These are phyloP conservation scores for Palloptera scutellata DNA, from an alignment of 2,888 invertebrate species.

Conservation along the genomic window DNA sequence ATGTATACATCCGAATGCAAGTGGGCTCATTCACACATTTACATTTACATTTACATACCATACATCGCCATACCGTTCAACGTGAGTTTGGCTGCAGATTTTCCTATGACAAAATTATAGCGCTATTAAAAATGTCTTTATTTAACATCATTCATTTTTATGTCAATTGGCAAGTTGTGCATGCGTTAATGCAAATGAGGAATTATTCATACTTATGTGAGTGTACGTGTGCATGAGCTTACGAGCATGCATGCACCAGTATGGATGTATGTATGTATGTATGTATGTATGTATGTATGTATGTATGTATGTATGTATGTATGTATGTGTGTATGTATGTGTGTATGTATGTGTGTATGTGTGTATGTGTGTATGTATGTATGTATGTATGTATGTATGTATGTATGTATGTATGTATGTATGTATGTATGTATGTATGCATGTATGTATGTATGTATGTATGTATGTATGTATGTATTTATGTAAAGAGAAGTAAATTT, in stretches of 20 bases:
- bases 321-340: conserved; percentile 17
- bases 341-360: conserved; percentile 1
- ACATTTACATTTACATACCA: no score
- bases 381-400: conserved; percentile 23
- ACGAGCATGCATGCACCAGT: neutral
- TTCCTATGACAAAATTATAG: no score
- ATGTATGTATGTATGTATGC: conserved; percentile 14
- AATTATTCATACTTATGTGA: neutral
- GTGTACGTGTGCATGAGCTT: neutral
- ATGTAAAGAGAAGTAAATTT: neutral
- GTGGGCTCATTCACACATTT: no score
- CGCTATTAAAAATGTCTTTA: no score
- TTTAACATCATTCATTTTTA: neutral
- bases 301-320: conserved; percentile 15
- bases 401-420: conserved; percentile 25
- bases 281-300: conserved; percentile 3
- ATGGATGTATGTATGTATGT: neutral
- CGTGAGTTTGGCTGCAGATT: no score
- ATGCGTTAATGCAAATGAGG: no score
- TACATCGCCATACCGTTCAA: no score
- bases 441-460: conserved; percentile 9
- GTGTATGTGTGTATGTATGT: conserved; percentile 15
- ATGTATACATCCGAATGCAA: no score
- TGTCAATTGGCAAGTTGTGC: no score
- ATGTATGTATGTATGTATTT: neutral